Evolutionary conservation across 64 coral and sea anemone species (phyloP), one percentile per base, ranked within the genome.

Genomic region (Hydrozoanthus tunicans): DNA sequence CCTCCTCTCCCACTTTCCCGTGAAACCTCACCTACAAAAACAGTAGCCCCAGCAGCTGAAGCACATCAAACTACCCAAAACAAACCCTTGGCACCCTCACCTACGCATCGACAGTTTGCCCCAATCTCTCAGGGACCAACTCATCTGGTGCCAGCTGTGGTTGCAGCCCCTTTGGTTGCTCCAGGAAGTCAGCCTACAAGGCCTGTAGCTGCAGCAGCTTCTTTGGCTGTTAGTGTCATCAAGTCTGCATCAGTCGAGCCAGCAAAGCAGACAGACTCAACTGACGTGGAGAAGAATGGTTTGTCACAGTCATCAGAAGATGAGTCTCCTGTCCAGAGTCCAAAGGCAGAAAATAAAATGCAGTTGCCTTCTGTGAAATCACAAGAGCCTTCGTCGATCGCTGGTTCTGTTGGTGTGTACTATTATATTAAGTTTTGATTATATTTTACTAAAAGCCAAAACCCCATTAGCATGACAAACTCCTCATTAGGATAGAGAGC

Each of bases 221-320:
- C 91, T 17, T 82, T 88, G 11, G 84, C 95, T 71, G 95, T 97
- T n/a, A 97, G 95, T 89, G 95, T 97, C 20, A 97, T 97, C 52
- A 97, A 97, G 90, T 92, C 95, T 56, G 90, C 95, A 7, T 63
- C 77, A 12, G 59, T 59, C 61, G 84, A 88, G 51, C 77, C 92
- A 76, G 77, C 79, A 13, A 93, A 92, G 27, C 83, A 94, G 54
- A 32, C 9, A 4, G 92, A 94, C 7, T 64, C 89, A 68, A 73
- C 14, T 63, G 95, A 97, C 17, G 9, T 85, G 10, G 95, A 94
- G 32, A 97, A 92, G 64, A 97, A 97, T 94, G 95, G 95, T 4
- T 89, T 97, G 62, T 97, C 92, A 52, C 95, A 97, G 77, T 97
- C 95, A 3, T 97, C 95, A 12, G 92, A 90, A 69, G 95, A 97